Evolutionary conservation across 2,113 vertebrate genomes (phyloP).

Genomic region (Vanacampus margaritifer): DNA sequence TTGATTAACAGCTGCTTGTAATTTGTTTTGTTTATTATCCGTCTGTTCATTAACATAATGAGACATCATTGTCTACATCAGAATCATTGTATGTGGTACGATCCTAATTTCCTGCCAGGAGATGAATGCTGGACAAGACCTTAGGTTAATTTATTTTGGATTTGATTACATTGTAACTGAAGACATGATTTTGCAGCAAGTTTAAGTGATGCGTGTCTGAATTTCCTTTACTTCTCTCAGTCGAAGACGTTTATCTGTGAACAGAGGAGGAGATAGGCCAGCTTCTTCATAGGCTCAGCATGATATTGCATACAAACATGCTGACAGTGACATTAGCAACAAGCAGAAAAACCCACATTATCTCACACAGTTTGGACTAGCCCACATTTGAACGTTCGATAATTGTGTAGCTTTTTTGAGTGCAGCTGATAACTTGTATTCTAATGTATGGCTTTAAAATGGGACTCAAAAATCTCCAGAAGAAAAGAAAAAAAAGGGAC

Average conservation of each 20-base stretch:
- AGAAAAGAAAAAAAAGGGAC: too few relatives aligned
- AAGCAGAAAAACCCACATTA: neutral
- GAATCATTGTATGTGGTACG: neutral
- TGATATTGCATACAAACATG: conserved; percentile 3
- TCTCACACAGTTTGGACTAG: neutral
- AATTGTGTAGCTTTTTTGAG: neutral
- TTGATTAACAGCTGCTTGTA: conserved; percentile 7
- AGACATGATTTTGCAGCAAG: conserved; percentile 4
- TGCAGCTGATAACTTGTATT: neutral
- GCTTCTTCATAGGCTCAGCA: neutral
- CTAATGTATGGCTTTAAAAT: neutral
- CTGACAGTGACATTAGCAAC: conserved; percentile 1
- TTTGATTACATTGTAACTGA: neutral
- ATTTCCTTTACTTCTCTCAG: neutral
- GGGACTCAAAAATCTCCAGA: too few relatives aligned
- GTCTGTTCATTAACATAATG: conserved; percentile 14
- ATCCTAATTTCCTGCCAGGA: neutral
- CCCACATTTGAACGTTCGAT: neutral
- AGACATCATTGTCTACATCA: neutral
- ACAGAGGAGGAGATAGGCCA: neutral
- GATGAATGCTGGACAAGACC: neutral
- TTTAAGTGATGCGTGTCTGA: conserved; percentile 1
- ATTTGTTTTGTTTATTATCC: conserved; percentile 11
- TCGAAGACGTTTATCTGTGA: conserved; percentile 7
- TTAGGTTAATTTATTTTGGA: neutral